phyloP scores from a whole-genome alignment of 2,888 invertebrate genomes.

The Lasioglossum pauxillum region DNA sequence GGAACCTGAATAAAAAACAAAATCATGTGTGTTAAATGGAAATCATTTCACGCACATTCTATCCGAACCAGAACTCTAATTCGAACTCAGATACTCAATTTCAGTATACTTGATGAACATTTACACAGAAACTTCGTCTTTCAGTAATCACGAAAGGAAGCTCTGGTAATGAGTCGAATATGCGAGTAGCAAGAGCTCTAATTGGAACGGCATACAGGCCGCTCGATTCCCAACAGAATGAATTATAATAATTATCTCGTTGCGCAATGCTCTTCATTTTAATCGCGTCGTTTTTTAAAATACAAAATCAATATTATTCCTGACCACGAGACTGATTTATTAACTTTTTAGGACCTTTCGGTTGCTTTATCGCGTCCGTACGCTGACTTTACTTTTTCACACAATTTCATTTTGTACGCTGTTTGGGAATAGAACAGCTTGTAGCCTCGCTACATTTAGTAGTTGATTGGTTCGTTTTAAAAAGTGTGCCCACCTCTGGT shows the following conservation, averaged over 20 bases:
- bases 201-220: neutral
- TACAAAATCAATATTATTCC: neutral
- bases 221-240: neutral
- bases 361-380: no score
- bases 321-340: no score
- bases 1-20: conserved; percentile 85
- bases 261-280: neutral
- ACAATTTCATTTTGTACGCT: neutral
- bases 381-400: neutral
- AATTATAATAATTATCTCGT: neutral
- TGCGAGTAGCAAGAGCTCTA: neutral
- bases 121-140: neutral
- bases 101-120: no score
- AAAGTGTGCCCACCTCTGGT: conserved; percentile 61
- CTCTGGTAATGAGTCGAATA: neutral
- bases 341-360: no score
- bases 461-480: neutral
- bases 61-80: neutral
- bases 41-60: neutral
- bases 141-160: neutral
- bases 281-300: neutral
- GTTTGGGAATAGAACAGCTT: neutral
- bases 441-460: neutral
- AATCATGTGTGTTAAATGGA: no score
- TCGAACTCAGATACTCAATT: no score